Base-by-base conservation (phyloP, 1,140 invertebrate genomes). In the Dendrolimus punctatus region DNA sequence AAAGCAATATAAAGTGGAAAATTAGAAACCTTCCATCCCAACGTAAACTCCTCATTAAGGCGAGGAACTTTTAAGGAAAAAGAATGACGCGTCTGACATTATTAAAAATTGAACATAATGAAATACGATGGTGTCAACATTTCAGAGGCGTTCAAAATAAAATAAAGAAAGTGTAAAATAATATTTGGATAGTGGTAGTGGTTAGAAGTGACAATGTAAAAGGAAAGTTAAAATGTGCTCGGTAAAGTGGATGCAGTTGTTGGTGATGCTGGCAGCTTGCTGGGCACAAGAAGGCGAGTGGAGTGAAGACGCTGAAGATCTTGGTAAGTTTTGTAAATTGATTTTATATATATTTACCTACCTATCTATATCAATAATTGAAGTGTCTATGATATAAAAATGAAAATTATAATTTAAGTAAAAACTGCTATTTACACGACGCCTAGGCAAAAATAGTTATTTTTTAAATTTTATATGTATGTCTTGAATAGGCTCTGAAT, bases 241-340 rank as follows among this genome's bases (percentile, higher is more conserved):
- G 46, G 74, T 85, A 53, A 80, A 79, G 78, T 85, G 78, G 76
- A 62, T 80, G 40, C 67, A 67, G 61, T 53, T 83, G 62, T 51
- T 83, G 47, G 71, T 85, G 68, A 73, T 83, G 73, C 69, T 85
- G 61, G 74, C 80, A 23, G 76, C 76, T 36, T 80, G 77, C 68
- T 81, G 76, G 71, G 82, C 82, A 6, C 80, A 85, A 53, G 82
- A 85, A 46, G 78, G 80, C 10, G 82, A 85, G 58, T 85, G 82
- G 82, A 85, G 80, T 43, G 82, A 85, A 56, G 82, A 85, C 49
- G 82, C 82, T 10, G 80, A 85, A 51, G 82, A 85, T 45, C 61
- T 85, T 42, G 80, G 82, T 83, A 55, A 78, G 79, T 57, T 42
- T 53, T 46, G 39, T 39, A 6, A 23, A 23, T 46, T 23, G 6